phyloP scores from a whole-genome alignment of 1,140 invertebrate species.

The Goniozus legneri region DNA sequence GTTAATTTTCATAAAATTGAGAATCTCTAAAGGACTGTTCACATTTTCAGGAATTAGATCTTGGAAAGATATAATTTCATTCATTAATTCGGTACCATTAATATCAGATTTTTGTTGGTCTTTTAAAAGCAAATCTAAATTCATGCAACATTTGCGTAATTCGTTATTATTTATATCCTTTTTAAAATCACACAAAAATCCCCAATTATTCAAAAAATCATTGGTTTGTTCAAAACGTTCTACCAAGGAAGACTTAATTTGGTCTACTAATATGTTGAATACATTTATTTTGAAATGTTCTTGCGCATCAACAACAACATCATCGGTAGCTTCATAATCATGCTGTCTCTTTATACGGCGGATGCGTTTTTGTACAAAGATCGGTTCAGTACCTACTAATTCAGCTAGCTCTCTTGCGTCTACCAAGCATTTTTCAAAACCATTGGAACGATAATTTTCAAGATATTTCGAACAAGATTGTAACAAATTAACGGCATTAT shows the following conservation, averaged over 20 bases:
- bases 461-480: neutral
- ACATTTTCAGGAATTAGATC: too few species aligned
- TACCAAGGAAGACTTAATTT: neutral
- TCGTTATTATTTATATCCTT: conserved; percentile 1
- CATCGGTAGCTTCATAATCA: conserved; percentile 8
- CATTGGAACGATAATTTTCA: neutral
- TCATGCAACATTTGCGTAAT: neutral
- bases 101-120: neutral
- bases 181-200: conserved; percentile 9
- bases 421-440: neutral
- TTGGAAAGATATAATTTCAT: neutral
- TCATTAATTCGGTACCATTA: neutral
- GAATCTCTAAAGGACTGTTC: too few species aligned
- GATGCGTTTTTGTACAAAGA: neutral
- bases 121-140: neutral
- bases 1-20: too few species aligned
- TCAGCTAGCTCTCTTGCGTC: neutral
- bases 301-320: neutral
- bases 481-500: neutral
- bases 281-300: conserved; percentile 9
- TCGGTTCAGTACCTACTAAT: neutral
- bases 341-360: conserved; percentile 2
- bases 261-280: conserved; percentile 3
- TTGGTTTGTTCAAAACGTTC: conserved; percentile 6
- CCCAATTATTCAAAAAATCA: neutral